A percentile compares a stretch with the other conserved stretches of the same genome.
Evolutionary conservation across 2,888 invertebrate genomes (phyloP).

Genomic region (Caenorhabditis doughertyi): DNA sequence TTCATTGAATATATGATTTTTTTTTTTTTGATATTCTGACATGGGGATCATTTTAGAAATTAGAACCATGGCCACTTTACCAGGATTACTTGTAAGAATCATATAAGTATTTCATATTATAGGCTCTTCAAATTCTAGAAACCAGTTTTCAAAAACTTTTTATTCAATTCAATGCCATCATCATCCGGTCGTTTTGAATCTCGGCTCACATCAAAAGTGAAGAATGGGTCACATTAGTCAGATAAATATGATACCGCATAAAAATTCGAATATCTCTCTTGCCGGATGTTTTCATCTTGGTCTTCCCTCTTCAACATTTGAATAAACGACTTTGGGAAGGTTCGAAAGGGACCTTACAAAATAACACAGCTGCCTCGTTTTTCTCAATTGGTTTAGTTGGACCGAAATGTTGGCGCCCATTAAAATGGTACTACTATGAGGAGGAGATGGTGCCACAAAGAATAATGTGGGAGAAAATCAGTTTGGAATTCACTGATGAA

Average conservation of each 20-base stretch:
- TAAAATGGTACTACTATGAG: neutral
- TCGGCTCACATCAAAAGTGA: constrained; percentile 65
- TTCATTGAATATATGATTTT: no score
- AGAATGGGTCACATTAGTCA: constrained; percentile 43
- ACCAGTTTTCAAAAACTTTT: neutral
- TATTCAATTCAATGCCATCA: constrained; percentile 6
- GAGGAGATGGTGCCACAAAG: no score
- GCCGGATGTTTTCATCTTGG: constrained; percentile 48
- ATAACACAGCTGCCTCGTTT: constrained; percentile 46
- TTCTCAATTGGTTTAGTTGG: constrained; percentile 11
- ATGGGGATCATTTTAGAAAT: no score
- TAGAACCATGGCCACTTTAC: no score
- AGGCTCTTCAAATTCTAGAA: neutral
- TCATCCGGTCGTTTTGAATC: constrained; percentile 52
- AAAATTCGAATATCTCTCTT: constrained; percentile 48
- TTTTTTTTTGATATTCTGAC: no score
- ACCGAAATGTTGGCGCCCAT: neutral
- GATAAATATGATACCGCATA: constrained; percentile 54
- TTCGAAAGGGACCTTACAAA: constrained; percentile 23
- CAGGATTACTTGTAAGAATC: no score
- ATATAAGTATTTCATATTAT: no score
- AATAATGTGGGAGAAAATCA: neutral
- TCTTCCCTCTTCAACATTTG: constrained; percentile 37
- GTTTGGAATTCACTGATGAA: neutral
- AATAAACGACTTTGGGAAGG: constrained; percentile 66